phyloP scores from a whole-genome alignment of 2,113 vertebrate species.

The Scartelaos histophorus region DNA sequence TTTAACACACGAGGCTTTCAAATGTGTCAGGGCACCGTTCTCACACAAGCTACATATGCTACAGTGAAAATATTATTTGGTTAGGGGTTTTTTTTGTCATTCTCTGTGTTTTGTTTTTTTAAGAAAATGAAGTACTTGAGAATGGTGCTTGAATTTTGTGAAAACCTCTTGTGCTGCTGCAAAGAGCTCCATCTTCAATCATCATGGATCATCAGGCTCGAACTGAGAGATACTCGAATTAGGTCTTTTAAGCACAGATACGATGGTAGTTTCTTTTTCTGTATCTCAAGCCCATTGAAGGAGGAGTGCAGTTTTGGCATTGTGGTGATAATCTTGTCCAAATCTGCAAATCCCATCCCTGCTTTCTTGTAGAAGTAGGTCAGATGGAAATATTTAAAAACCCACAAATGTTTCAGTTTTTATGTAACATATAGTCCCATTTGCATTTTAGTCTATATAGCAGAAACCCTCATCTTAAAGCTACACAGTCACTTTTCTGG shows the following conservation, averaged over 20 bases:
- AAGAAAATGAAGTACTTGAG: neutral
- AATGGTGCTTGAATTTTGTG: neutral
- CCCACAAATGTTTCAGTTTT: neutral
- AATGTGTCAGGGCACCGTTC: neutral
- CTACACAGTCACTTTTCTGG: too few relatives aligned
- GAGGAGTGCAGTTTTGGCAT: neutral
- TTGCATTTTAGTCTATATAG: neutral
- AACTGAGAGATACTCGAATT: neutral
- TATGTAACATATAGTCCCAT: neutral
- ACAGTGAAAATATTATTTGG: neutral
- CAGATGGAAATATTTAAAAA: neutral
- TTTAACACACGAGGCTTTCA: neutral
- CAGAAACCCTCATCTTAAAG: neutral
- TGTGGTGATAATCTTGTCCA: neutral
- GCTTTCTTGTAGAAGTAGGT: neutral
- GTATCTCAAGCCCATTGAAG: neutral
- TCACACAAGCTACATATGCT: neutral
- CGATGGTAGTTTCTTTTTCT: neutral
- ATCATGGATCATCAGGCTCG: neutral
- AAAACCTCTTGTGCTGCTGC: neutral
- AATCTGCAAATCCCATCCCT: neutral
- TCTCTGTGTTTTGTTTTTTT: neutral
- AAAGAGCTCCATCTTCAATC: neutral
- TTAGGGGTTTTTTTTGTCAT: neutral
- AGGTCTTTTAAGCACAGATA: neutral